Evolutionary conservation across 2,797 vertebrate genomes (phyloP), one percentile per base, ranked within the genome.

Genomic region (Telmatherina bonti): DNA sequence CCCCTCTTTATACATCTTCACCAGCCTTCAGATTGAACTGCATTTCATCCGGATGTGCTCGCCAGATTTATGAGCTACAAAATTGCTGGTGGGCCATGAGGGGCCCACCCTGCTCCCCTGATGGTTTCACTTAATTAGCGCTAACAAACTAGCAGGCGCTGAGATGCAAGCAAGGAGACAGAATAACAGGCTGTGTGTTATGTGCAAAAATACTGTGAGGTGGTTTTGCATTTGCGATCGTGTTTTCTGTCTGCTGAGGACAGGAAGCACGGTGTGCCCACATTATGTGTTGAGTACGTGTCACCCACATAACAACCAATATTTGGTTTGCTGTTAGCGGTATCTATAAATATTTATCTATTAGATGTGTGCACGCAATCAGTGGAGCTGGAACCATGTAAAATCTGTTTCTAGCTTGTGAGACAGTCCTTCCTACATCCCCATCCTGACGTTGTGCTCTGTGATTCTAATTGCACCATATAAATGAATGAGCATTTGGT

Each of bases 401-500:
- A 1, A 70, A 68, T 78, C 45, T 51, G 64, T 66, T 64, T 74
- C 61, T 64, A 54, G 72, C 26, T 30, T 38, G 41, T 22, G 12
- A 65, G 41, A 36, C 66, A 43, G 76, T 62, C 59, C 57, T 68
- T 67, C 64, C 67, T 53, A 7, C 56, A 62, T 66, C 61, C 65
- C 62, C 67, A 70, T 36, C 73, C 63, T 71, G 60, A 79, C 47
- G 56, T 64, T 59, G 55, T 49, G 30, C 65, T 74, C 72, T 60
- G 65, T 16, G 26, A 56, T 77, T 38, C 81, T 91, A 91, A 91
- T 83, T 83, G 87, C 80, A 68, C 62, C 76, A 82, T 79, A 84
- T 82, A 79, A 84, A 90, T 91, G 74, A 90, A 90, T 86, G 69
- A 86, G 75, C 72, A 65, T 85, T 82, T 67, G 67, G 73, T 78